Evolutionary conservation across 2,888 invertebrate genomes (phyloP).

Genomic region (Augochlorella aurata): DNA sequence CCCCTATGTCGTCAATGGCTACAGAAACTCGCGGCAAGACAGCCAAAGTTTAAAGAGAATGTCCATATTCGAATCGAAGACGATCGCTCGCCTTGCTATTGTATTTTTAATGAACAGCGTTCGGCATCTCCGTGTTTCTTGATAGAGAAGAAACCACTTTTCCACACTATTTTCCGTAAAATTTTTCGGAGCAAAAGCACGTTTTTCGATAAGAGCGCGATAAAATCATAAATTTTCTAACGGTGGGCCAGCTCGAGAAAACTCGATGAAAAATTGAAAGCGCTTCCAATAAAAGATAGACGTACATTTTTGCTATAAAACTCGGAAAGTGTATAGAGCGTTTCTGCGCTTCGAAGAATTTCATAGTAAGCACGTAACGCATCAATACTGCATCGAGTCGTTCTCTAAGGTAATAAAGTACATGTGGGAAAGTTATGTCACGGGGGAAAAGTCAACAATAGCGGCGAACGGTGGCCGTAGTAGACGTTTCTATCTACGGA

Average conservation of each 20-base stretch:
- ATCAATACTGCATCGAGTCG: background rate
- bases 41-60: constrained; percentile 44
- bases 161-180: background rate
- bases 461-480: constrained; percentile 2
- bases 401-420: background rate
- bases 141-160: constrained; percentile 20
- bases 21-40: constrained; percentile 40
- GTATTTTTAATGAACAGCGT: constrained; percentile 62
- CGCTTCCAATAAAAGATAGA: background rate
- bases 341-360: background rate
- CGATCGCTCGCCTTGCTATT: constrained; percentile 45
- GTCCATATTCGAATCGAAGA: constrained; percentile 18
- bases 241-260: background rate
- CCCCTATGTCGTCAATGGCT: constrained; percentile 44
- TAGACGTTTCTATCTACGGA: constrained; percentile 46
- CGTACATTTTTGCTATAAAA: background rate
- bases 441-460: constrained; percentile 14
- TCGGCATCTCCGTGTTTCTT: constrained; percentile 28
- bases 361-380: background rate
- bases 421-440: constrained; percentile 3
- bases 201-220: no score
- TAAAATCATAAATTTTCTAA: background rate
- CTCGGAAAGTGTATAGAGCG: background rate
- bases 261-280: background rate
- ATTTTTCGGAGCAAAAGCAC: background rate